These are phyloP conservation scores for Carpatolechia fugitivella DNA, from an alignment of 2,888 invertebrate species.

Conservation along the genomic window DNA sequence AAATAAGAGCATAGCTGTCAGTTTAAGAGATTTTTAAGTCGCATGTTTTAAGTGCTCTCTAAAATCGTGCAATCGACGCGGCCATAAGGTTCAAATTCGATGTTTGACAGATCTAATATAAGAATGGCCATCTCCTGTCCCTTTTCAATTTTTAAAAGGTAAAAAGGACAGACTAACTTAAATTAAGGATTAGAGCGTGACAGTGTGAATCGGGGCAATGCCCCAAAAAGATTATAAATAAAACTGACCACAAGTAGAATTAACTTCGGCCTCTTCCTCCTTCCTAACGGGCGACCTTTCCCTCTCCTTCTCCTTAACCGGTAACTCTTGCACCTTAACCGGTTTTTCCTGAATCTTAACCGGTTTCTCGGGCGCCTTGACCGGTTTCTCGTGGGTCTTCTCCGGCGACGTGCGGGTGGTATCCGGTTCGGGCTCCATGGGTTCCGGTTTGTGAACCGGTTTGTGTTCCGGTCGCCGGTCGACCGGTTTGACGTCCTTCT, in stretches of 20 bases:
- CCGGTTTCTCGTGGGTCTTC: conserved; percentile 31
- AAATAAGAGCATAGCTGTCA: too few species aligned
- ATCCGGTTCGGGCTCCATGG: conserved; percentile 24
- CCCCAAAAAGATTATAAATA: too few species aligned
- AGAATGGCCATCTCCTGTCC: too few species aligned
- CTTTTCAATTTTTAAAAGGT: too few species aligned
- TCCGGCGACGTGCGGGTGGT: conserved; percentile 24
- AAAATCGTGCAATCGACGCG: too few species aligned
- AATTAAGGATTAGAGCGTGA: too few species aligned
- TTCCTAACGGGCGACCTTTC: conserved; percentile 37
- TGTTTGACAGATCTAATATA: too few species aligned
- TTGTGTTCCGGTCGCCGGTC: conserved; percentile 15
- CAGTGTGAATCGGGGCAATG: too few species aligned
- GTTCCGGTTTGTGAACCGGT: conserved; percentile 17
- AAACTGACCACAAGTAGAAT: conserved; percentile 64
- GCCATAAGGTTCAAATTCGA: too few species aligned
- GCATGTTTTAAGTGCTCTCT: too few species aligned
- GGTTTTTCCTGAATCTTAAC: conserved; percentile 29
- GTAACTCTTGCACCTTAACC: conserved; percentile 38
- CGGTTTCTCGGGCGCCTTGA: conserved; percentile 35
- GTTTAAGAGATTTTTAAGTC: too few species aligned
- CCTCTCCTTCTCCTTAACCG: conserved; percentile 28
- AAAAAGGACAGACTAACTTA: too few species aligned
- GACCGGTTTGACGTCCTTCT: conserved; percentile 23
- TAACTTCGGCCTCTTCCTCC: conserved; percentile 44